Conservation (phyloP, 2,113 vertebrate species). For the Dendrocopos noguchii region DNA sequence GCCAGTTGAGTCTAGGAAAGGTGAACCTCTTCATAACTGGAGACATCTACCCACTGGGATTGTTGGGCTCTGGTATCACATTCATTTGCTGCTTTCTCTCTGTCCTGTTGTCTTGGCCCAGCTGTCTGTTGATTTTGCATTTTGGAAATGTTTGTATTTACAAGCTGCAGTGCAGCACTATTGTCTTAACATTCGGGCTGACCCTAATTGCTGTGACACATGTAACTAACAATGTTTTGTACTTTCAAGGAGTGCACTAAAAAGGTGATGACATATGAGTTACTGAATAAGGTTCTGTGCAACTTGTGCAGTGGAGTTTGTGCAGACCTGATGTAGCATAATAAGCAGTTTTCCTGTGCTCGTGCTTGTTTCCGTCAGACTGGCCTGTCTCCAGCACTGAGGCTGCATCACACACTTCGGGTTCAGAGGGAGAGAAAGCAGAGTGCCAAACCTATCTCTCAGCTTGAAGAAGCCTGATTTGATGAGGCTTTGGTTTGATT, state of each 20-base stretch:
- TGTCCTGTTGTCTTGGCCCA: neutral
- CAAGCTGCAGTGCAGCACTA: neutral
- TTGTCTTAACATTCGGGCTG: neutral
- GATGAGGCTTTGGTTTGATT: neutral
- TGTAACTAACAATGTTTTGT: neutral
- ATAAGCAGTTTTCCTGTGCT: neutral
- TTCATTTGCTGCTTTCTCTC: neutral
- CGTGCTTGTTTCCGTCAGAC: neutral
- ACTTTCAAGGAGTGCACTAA: slow-evolving; percentile 18
- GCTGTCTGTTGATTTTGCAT: accelerated
- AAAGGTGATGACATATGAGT: slow-evolving; percentile 29
- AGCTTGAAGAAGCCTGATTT: neutral
- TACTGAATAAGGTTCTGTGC: slow-evolving; percentile 44
- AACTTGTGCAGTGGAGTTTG: neutral
- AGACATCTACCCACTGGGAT: neutral
- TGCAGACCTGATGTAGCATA: neutral
- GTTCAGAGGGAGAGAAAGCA: neutral
- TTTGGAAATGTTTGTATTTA: neutral
- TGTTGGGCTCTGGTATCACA: neutral
- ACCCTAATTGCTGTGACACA: slow-evolving; percentile 27
- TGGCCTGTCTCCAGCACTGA: neutral
- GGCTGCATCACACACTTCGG: neutral
- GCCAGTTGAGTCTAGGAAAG: neutral
- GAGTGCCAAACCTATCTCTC: neutral
- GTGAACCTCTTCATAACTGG: neutral